Percentiles rank a stretch among this genome's conserved stretches.
phyloP scores from a whole-genome alignment of 1,140 invertebrate genomes.

The Brachionus sp. region DNA sequence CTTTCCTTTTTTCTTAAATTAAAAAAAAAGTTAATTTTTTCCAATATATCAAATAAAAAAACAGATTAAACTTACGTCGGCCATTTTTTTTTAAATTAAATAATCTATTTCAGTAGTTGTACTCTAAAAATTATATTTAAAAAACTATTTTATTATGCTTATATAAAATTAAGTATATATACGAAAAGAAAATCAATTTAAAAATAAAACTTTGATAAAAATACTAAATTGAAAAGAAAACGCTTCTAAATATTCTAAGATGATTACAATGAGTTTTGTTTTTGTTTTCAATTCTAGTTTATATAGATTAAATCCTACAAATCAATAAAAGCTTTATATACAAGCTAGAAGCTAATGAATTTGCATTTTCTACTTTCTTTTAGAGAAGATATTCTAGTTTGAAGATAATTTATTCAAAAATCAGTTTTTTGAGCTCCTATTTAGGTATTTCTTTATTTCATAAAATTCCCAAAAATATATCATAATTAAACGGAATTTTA shows the following conservation, averaged over 20 bases:
- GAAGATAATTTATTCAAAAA: neutral
- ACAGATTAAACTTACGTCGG: neutral
- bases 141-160: too few relatives aligned
- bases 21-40: neutral
- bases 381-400: neutral
- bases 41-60: neutral
- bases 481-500: neutral
- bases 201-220: neutral
- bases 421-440: neutral
- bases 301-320: neutral
- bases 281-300: neutral
- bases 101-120: neutral
- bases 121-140: neutral
- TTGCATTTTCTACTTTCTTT: neutral
- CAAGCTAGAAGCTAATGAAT: constrained; percentile 1
- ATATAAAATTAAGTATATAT: too few relatives aligned
- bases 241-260: neutral
- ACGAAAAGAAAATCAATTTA: neutral
- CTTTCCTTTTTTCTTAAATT: constrained; percentile 43
- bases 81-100: neutral
- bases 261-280: neutral
- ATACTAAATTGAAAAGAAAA: neutral
- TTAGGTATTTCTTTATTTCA: neutral
- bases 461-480: neutral
- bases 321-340: neutral